phyloP scores from a whole-genome alignment of 2,888 invertebrate species.

The Xestia xanthographa region DNA sequence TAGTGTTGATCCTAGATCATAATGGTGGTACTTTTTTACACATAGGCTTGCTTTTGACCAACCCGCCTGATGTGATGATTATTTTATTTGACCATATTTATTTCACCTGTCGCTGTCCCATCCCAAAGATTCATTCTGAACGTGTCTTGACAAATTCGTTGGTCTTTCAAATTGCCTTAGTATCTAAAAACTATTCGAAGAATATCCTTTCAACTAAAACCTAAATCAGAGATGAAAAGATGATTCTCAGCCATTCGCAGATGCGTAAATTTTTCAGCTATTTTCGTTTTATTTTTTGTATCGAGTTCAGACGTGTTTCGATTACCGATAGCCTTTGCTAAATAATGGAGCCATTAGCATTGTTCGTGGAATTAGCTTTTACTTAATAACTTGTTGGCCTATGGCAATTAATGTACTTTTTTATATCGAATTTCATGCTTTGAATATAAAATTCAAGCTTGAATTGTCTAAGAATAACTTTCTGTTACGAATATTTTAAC shows the following conservation, averaged over 20 bases:
- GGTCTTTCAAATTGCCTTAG: neutral
- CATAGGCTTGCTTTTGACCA: neutral
- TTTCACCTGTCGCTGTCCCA: neutral
- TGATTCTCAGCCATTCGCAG: conserved; percentile 2
- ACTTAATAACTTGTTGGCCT: conserved; percentile 27
- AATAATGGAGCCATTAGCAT: conserved; percentile 44
- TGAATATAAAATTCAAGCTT: conserved; percentile 32
- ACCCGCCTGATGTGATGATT: neutral
- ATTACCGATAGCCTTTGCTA: conserved; percentile 27
- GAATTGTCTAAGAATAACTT: neutral
- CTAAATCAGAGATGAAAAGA: neutral
- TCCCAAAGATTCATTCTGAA: neutral
- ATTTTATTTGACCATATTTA: too few species aligned
- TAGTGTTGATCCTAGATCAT: neutral
- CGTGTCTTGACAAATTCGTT: neutral
- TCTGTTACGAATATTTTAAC: neutral
- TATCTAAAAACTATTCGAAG: neutral
- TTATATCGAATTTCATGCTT: conserved; percentile 19
- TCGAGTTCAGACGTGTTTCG: conserved; percentile 34
- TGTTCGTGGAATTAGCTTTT: conserved; percentile 44
- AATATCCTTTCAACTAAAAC: neutral
- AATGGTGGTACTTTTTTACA: neutral
- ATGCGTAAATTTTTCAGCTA: conserved; percentile 1
- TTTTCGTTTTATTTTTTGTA: conserved; percentile 16
- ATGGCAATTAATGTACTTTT: conserved; percentile 14